Conservation (phyloP, 1,140 invertebrate species). For the Notospermus geniculatus region DNA sequence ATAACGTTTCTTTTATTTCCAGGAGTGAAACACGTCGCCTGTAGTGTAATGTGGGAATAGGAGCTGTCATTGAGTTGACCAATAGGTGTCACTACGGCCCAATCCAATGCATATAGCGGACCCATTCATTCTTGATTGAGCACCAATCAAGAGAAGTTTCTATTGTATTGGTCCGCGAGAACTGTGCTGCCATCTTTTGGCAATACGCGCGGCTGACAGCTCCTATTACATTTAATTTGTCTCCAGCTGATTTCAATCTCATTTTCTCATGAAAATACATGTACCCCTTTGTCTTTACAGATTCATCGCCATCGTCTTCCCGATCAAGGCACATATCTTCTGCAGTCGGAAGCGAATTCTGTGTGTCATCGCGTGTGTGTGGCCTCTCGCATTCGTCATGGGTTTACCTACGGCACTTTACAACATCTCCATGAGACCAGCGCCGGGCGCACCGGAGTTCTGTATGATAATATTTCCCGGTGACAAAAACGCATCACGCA, state of each 20-base stretch:
- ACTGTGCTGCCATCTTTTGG: too few relatives aligned
- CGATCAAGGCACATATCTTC: slow-evolving; percentile 54
- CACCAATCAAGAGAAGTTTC: too few relatives aligned
- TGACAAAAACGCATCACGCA: background rate
- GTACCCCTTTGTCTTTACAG: slow-evolving; percentile 34
- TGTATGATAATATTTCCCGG: slow-evolving; percentile 44
- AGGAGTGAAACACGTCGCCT: too few relatives aligned
- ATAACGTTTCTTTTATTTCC: too few relatives aligned
- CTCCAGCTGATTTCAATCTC: background rate
- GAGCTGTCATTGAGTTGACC: too few relatives aligned
- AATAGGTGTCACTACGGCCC: too few relatives aligned
- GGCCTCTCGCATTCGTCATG: slow-evolving; percentile 45
- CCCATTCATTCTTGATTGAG: too few relatives aligned
- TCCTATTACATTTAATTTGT: background rate
- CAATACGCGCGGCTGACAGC: too few relatives aligned
- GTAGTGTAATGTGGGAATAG: too few relatives aligned
- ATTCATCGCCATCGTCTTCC: slow-evolving; percentile 57
- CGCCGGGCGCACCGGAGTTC: slow-evolving; percentile 26
- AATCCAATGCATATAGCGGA: too few relatives aligned
- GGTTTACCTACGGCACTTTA: slow-evolving; percentile 49
- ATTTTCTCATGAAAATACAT: background rate
- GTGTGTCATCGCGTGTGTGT: slow-evolving; percentile 43
- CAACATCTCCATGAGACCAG: slow-evolving; percentile 33
- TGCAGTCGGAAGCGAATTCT: slow-evolving; percentile 49
- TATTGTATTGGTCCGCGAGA: too few relatives aligned